Conservation (phyloP, 2,797 vertebrate genomes). For the Sternarchorhynchus goeldii region DNA sequence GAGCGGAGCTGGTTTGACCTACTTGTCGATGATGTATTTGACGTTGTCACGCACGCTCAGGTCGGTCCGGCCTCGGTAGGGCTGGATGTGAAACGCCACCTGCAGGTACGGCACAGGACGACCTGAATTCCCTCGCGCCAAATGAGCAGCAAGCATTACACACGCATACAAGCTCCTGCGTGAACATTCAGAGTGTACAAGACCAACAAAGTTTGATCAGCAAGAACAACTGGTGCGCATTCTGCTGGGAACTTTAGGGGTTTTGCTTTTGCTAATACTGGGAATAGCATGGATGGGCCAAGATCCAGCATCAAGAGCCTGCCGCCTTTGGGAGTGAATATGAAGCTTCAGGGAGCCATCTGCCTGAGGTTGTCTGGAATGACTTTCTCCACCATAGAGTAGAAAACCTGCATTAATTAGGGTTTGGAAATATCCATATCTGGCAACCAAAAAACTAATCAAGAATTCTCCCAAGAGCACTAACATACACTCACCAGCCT, state of each 20-base stretch:
- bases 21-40: slow-evolving; percentile 89
- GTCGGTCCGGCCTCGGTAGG: slow-evolving; percentile 77
- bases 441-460: background rate
- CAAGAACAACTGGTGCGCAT: background rate
- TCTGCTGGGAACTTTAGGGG: background rate
- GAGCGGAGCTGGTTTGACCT: slow-evolving; percentile 56
- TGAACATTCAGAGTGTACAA: background rate
- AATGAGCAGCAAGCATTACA: background rate
- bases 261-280: background rate
- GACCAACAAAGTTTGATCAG: background rate
- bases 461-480: background rate
- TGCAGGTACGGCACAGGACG: slow-evolving; percentile 62
- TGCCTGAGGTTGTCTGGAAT: slow-evolving; percentile 7
- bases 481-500: no score
- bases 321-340: background rate
- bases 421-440: background rate
- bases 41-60: slow-evolving; percentile 83
- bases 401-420: background rate
- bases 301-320: background rate
- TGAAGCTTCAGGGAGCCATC: slow-evolving; percentile 3
- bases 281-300: background rate
- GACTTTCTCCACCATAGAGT: background rate
- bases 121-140: slow-evolving; percentile 41
- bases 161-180: background rate
- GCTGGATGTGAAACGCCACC: slow-evolving; percentile 83